Percentiles rank a stretch among this genome's conserved stretches.
Conservation (phyloP, 1,140 invertebrate species). For the Cotesia typhae region DNA sequence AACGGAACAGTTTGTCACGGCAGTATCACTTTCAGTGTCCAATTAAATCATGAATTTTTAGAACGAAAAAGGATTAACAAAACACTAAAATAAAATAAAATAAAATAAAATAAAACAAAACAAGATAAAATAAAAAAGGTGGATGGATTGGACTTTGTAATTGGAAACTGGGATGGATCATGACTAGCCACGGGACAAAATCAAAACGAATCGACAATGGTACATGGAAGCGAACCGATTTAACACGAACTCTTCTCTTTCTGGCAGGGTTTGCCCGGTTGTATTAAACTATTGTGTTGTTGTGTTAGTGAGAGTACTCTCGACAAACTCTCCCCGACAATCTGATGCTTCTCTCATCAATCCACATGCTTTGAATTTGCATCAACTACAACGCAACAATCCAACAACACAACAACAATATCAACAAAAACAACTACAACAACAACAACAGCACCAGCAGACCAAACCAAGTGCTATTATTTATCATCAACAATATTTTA, state of each 20-base stretch:
- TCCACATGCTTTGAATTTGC: no score
- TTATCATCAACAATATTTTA: no score
- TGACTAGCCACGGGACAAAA: conserved; percentile 10
- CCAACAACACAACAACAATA: no score
- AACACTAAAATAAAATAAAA: not conserved
- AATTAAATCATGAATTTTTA: conserved; percentile 13
- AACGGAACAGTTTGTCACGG: conserved; percentile 29
- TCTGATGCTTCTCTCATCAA: no score
- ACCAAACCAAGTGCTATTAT: no score
- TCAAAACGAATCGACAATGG: conserved; percentile 27
- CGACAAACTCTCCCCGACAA: no score
- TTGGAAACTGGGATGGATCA: conserved; percentile 19
- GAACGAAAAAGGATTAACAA: no score
- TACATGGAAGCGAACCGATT: conserved; percentile 23
- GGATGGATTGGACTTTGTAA: conserved; percentile 27
- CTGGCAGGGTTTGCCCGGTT: not conserved
- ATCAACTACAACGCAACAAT: no score
- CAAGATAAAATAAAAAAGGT: not conserved
- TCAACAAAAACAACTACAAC: no score
- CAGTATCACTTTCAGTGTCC: conserved; percentile 26
- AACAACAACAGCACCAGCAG: no score
- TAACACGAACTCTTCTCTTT: conserved; percentile 14
- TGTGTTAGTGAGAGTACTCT: no score
- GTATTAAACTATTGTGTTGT: not conserved
- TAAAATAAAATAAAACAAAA: conserved; percentile 1